These are phyloP conservation scores for Palythoa grandis DNA, from an alignment of 92 coral and sea anemone species.

Conservation along the genomic window DNA sequence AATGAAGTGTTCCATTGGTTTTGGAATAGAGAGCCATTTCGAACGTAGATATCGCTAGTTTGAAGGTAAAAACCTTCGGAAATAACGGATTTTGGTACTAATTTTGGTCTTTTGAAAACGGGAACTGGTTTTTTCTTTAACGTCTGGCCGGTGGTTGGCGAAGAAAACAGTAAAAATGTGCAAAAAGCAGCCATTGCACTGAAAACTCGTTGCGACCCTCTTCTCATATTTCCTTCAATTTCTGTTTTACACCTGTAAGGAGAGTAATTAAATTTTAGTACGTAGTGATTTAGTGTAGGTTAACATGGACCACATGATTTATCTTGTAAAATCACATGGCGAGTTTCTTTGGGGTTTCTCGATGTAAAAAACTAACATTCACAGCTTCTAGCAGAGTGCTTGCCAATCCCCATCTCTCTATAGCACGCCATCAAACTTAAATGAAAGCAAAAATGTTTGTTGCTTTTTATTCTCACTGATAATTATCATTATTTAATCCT, in stretches of 20 bases:
- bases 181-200: not conserved
- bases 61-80: slow-evolving; percentile 53
- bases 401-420: slow-evolving; percentile 14
- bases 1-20: slow-evolving; percentile 37
- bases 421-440: not conserved
- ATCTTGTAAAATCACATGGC: not conserved
- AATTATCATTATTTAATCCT: not conserved
- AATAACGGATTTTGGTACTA: not conserved
- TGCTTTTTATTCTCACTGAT: slow-evolving; percentile 8
- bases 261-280: not conserved
- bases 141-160: not conserved
- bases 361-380: not conserved
- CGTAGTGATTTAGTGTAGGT: not conserved
- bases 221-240: slow-evolving; percentile 12
- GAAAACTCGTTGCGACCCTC: not conserved
- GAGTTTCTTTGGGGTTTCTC: not conserved
- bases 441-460: not conserved
- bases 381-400: not conserved
- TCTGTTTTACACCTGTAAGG: slow-evolving; percentile 4
- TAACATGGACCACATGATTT: not conserved
- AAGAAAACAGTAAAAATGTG: not conserved
- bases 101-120: slow-evolving; percentile 20
- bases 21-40: slow-evolving; percentile 16
- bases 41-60: slow-evolving; percentile 41
- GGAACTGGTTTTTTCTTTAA: slow-evolving; percentile 14